Evolutionary conservation across 2,888 invertebrate species (phyloP), one percentile per base, ranked within the genome.

Genomic region (Rotaria sp.): DNA sequence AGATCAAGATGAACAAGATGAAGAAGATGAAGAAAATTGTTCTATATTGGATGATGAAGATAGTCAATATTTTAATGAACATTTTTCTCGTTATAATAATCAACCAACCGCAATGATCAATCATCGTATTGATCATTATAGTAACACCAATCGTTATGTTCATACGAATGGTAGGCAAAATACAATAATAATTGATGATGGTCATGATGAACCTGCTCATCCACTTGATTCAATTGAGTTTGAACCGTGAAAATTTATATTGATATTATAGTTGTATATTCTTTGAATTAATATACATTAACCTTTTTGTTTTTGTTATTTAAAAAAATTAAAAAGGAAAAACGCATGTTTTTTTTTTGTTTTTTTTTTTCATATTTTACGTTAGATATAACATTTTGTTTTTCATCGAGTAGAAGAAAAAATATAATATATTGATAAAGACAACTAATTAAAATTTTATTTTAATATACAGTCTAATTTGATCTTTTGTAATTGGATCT

Each of bases 31-130:
- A 80, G 45, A 80, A 41, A 45, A 45, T 45, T 67, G 35, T 67
- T 35, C 67, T 2, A n/a, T 26, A 13, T n/a, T 80, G 26, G 80
- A 80, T 26, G 80, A 80, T 80, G 80, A 80, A 38, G 80, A 80
- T 80, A 80, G 45, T 80, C 80, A 80, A 80, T 45, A 7, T 10
- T 80, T 80, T 45, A 10, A 80, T 80, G 67, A 67, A 67, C 35
- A 21, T 35, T 67, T 35, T 35, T 67, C 38, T 67, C 18, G 67
- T 15, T 38, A 67, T 35, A 67, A 30, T 35, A 15, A 35, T 18
- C 67, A 67, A 35, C 67, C 67, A 35, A 67, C 18, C 2, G 38
- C 67, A 38, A 67, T 67, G 67, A 35, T 38, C 5, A 67, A 67
- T 38, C 35, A 35, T 67, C 67, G 67, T 35, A 35, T 67, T 10